These are phyloP conservation scores for Corydoras sp. DNA, from an alignment of 2,113 vertebrate genomes.

Conservation along the genomic window DNA sequence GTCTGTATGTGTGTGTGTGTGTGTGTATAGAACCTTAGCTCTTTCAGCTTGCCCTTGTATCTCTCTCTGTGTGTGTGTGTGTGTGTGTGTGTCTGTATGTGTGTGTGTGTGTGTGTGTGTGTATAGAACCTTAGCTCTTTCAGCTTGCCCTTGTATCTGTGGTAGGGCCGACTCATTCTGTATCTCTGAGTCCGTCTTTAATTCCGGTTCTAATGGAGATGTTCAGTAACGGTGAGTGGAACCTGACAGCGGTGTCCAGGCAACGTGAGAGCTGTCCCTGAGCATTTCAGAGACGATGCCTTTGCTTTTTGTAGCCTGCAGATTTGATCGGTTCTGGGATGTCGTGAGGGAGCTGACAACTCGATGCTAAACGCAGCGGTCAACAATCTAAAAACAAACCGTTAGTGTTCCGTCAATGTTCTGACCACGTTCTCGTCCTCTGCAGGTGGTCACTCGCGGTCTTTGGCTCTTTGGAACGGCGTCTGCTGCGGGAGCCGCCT, in stretches of 20 bases:
- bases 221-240: neutral
- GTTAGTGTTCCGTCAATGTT: too few species aligned
- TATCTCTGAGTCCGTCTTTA: neutral
- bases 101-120: too few species aligned
- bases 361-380: too few species aligned
- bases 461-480: slow-evolving; percentile 60
- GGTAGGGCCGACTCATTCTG: neutral
- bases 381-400: too few species aligned
- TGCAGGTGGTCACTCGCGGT: slow-evolving; percentile 72
- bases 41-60: too few species aligned
- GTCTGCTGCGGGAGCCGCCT: slow-evolving; percentile 54
- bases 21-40: too few species aligned
- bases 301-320: neutral
- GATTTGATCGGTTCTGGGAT: neutral
- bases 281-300: neutral
- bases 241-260: too few species aligned
- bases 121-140: too few species aligned
- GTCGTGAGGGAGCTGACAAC: too few species aligned
- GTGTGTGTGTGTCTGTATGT: too few species aligned
- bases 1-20: too few species aligned
- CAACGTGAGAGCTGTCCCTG: neutral
- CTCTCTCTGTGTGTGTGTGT: too few species aligned
- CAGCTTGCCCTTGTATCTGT: neutral
- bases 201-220: neutral
- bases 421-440: neutral